Percentiles rank a stretch among this genome's conserved stretches.
phyloP scores from a whole-genome alignment of 2,888 invertebrate genomes.

The Ophion costatus region DNA sequence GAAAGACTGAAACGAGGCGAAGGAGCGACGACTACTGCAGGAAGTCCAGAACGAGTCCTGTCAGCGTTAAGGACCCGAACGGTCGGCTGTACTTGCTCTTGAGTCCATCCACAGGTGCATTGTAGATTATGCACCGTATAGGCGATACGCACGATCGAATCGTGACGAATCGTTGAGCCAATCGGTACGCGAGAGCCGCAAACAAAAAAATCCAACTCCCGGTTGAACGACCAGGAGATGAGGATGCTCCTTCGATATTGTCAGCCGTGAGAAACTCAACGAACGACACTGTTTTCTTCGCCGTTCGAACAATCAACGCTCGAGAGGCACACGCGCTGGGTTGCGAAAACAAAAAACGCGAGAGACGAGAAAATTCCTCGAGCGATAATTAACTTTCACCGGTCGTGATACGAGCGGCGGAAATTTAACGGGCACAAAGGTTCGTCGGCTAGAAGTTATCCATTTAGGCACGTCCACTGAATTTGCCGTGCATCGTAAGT shows the following conservation, averaged over 20 bases:
- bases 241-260: constrained; percentile 15
- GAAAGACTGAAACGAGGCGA: constrained; percentile 39
- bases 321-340: not conserved
- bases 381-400: constrained; percentile 68
- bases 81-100: constrained; percentile 1
- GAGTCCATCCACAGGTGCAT: not conserved
- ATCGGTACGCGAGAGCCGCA: constrained; percentile 33
- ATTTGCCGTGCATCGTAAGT: not conserved
- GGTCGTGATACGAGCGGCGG: constrained; percentile 21
- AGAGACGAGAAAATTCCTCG: constrained; percentile 39
- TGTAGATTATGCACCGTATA: not conserved
- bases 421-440: constrained; percentile 14
- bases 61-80: constrained; percentile 28
- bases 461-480: not conserved
- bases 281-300: constrained; percentile 29
- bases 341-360: not conserved
- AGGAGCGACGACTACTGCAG: constrained; percentile 27
- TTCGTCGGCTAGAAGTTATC: not conserved
- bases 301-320: constrained; percentile 22
- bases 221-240: not conserved
- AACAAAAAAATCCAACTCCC: constrained; percentile 22
- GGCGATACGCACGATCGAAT: constrained; percentile 48
- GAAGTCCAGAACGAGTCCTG: constrained; percentile 53
- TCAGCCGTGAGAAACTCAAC: constrained; percentile 49
- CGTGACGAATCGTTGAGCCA: constrained; percentile 62